Base-by-base conservation (phyloP, 2,113 vertebrate genomes). In the Corythaeola cristata region DNA sequence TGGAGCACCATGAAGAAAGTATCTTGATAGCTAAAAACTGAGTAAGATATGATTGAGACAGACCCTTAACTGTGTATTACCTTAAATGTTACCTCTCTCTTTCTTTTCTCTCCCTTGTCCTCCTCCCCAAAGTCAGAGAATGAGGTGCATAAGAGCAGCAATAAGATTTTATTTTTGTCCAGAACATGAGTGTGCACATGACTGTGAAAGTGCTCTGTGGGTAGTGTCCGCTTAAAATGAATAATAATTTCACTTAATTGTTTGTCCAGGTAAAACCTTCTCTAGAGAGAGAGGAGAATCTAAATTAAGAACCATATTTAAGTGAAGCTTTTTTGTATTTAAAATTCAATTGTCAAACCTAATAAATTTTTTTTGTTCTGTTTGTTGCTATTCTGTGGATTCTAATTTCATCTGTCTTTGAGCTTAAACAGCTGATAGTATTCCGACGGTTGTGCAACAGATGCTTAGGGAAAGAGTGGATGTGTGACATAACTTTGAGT, bases 391-490 rank as follows among this genome's bases (percentile, higher is more conserved):
- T 75, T 78, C 23, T 2, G 2, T 76, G 81, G 62, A 26, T 85
- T 95, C 32, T 82, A 27, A 85, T 90, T 93, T 93, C 58, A 56
- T 75, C 58, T 88, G 64, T 73, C 47, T 53, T 60, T 21, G 71
- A 80, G 72, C 39, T 93, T 79, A 69, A 83, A 17, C 92, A 96
- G 90, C 90, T 96, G 88, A 66, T 90, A 37, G 11, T 68, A 6
- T 62, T 39, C 28, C 88, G 62, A 60, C n/a, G 88, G 55, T 72
- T 88, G 75, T 73, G 63, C 72, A 94, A 7, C 88, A 95, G 79
- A 58, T 92, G 92, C 79, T 85, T 33, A 4, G 74, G 44, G 39
- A 14, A 55, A 5, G 81, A 52, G 79, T 45, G 45, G 32, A 2
- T 41, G 58, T 69, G 59, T 94, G 88, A 20, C 75, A 56, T 53